These are phyloP conservation scores for Opisthocomus hoazin DNA, from an alignment of 2,113 vertebrate species.

Conservation along the genomic window DNA sequence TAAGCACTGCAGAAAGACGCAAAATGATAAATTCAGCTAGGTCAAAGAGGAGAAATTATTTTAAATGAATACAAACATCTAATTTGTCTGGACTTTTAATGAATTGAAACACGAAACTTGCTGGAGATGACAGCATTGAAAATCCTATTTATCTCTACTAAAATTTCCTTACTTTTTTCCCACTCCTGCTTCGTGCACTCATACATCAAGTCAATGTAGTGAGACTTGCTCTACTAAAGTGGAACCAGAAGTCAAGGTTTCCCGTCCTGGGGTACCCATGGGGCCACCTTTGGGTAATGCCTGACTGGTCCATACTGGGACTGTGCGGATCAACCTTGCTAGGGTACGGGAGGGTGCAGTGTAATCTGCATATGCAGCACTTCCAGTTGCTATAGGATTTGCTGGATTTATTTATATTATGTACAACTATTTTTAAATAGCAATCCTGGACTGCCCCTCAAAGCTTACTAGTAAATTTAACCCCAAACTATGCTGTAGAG, in stretches of 20 bases:
- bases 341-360: background rate
- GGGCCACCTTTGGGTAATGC: slow-evolving; percentile 32
- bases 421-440: background rate
- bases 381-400: background rate
- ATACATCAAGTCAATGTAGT: slow-evolving; percentile 20
- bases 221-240: slow-evolving; percentile 13
- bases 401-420: background rate
- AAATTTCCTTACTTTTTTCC: background rate
- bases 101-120: slow-evolving; percentile 18
- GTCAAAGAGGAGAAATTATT: slow-evolving; percentile 53
- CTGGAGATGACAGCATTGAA: slow-evolving; percentile 25
- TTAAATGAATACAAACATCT: slow-evolving; percentile 41
- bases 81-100: slow-evolving; percentile 49
- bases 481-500: background rate
- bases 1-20: background rate
- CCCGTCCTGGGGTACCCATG: slow-evolving; percentile 3
- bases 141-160: slow-evolving; percentile 41
- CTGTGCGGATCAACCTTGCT: slow-evolving; percentile 28
- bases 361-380: too few species aligned
- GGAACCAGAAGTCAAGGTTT: slow-evolving; percentile 52
- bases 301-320: slow-evolving; percentile 58
- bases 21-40: slow-evolving; percentile 46
- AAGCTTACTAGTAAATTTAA: background rate
- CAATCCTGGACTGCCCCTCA: background rate
- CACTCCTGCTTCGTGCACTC: background rate